phyloP scores from a whole-genome alignment of 2,797 vertebrate genomes.

The Ficedula albicollis region DNA sequence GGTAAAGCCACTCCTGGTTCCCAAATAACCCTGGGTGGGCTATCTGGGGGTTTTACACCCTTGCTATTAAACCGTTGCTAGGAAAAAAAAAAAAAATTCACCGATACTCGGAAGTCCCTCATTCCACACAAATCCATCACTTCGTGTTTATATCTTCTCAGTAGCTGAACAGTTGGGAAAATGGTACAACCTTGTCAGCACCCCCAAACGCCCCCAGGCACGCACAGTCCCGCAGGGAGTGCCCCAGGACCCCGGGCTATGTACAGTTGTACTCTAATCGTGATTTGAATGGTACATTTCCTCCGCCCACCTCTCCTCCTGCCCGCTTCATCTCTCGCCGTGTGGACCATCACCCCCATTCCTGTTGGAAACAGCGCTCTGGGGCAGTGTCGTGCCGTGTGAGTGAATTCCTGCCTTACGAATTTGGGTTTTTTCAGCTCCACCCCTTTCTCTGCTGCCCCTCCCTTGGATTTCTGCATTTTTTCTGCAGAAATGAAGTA shows the following conservation, averaged over 20 bases:
- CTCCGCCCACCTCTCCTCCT: constrained; percentile 34
- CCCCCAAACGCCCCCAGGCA: not conserved
- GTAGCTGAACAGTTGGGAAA: constrained; percentile 37
- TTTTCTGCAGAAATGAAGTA: constrained; percentile 82
- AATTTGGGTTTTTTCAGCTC: constrained; percentile 1
- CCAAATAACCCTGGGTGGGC: not conserved
- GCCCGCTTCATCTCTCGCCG: constrained; percentile 66
- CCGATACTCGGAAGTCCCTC: not conserved
- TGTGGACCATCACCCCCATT: constrained; percentile 39
- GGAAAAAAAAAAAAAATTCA: not conserved
- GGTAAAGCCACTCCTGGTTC: not conserved
- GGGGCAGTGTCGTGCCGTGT: constrained; percentile 78
- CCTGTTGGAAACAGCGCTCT: constrained; percentile 64
- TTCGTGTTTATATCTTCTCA: not conserved
- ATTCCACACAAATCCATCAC: not conserved
- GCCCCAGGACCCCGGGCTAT: constrained; percentile 15
- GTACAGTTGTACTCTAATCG: constrained; percentile 70
- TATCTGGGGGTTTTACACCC: not conserved
- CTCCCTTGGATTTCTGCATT: constrained; percentile 78
- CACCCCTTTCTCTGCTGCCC: not conserved
- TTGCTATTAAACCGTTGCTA: not conserved
- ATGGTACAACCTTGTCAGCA: constrained; percentile 72
- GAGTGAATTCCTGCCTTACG: constrained; percentile 42
- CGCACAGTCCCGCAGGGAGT: not conserved
- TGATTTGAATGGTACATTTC: constrained; percentile 78